Evolutionary conservation across 2,113 vertebrate species (phyloP).

Genomic region (Cephalopterus ornatus): DNA sequence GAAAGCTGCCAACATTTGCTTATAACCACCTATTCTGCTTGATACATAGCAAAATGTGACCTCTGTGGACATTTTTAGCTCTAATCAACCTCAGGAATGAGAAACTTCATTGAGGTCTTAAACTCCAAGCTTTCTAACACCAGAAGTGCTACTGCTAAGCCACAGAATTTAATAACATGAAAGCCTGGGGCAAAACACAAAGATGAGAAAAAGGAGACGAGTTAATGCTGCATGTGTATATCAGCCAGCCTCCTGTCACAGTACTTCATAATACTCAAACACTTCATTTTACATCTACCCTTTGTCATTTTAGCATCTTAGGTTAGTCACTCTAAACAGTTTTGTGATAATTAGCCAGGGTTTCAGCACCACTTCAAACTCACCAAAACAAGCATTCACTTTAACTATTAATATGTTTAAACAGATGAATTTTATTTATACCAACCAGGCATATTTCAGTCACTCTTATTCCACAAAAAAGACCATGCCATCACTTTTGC

Average conservation of each 20-base stretch:
- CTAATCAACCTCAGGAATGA: conserved; percentile 2
- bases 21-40: neutral
- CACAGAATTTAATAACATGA: neutral
- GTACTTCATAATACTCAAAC: neutral
- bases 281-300: neutral
- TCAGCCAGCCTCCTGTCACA: neutral
- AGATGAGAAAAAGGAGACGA: neutral
- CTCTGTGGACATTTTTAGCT: neutral
- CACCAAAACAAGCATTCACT: neutral
- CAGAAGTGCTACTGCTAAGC: neutral
- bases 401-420: neutral
- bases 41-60: neutral
- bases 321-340: neutral
- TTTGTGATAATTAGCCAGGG: neutral
- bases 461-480: neutral
- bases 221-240: neutral
- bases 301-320: neutral
- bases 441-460: neutral
- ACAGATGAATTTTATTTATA: neutral
- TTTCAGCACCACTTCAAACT: neutral
- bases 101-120: neutral
- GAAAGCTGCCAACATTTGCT: neutral
- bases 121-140: neutral
- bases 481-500: neutral
- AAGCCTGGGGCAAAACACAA: neutral